Conservation (phyloP, 2,113 vertebrate species). For the Tichodroma muraria region DNA sequence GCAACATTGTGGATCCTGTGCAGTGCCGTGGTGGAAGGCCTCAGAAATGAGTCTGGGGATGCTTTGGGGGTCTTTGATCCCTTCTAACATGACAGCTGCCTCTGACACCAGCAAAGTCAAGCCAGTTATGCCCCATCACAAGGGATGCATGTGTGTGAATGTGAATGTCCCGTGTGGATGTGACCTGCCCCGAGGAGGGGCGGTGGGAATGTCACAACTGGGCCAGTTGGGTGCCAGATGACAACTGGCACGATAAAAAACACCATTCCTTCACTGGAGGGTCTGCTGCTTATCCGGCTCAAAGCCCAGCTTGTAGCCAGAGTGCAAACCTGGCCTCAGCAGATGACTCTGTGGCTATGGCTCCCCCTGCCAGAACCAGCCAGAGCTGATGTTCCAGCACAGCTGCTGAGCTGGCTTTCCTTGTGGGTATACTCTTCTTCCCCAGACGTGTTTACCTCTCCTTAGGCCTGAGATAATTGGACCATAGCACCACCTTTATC, state of each 20-base stretch:
- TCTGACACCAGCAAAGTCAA: background rate
- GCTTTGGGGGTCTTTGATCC: background rate
- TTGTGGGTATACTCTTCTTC: background rate
- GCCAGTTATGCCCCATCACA: background rate
- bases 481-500: background rate
- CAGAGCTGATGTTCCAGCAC: background rate
- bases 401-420: background rate
- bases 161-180: background rate
- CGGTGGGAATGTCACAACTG: accelerated
- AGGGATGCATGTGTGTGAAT: too few relatives aligned
- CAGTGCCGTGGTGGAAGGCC: background rate
- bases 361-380: background rate
- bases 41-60: background rate
- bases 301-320: background rate
- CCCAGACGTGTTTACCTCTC: background rate
- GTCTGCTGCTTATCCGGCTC: background rate
- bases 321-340: background rate
- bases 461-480: background rate
- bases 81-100: background rate
- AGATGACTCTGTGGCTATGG: background rate
- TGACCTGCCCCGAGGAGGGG: background rate
- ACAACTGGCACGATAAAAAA: background rate
- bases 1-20: background rate
- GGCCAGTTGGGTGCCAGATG: too few relatives aligned
- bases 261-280: background rate